Percentiles rank a stretch among this genome's conserved stretches.
Evolutionary conservation across 2,888 invertebrate species (phyloP).

Genomic region (Lepetodrilus schrolli): DNA sequence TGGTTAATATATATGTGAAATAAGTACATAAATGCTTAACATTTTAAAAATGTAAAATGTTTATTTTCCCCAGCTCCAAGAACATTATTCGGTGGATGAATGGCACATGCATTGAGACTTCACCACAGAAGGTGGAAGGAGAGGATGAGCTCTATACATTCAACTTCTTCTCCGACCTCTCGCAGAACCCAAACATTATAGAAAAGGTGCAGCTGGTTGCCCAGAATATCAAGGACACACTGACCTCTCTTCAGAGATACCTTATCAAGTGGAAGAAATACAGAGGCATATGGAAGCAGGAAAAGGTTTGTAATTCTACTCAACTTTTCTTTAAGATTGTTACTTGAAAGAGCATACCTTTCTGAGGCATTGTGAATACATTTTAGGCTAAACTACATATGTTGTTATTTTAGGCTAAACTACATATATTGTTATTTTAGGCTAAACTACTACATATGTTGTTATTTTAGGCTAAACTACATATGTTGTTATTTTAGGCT

Average conservation of each 20-base stretch:
- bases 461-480: too few relatives aligned
- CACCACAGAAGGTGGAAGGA: slow-evolving; percentile 80
- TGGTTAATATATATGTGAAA: too few relatives aligned
- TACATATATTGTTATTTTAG: too few relatives aligned
- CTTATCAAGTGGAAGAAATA: slow-evolving; percentile 78
- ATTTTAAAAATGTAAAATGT: too few relatives aligned
- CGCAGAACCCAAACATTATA: slow-evolving; percentile 83
- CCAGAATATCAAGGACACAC: slow-evolving; percentile 81
- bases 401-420: too few relatives aligned
- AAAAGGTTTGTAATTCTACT: slow-evolving; percentile 73
- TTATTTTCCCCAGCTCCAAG: slow-evolving; percentile 84
- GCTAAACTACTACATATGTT: too few relatives aligned
- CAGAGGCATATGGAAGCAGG: slow-evolving; percentile 73
- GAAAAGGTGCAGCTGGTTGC: slow-evolving; percentile 82
- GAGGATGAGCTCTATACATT: slow-evolving; percentile 81
- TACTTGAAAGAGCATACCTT: background rate
- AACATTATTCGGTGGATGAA: slow-evolving; percentile 90
- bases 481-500: too few relatives aligned
- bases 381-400: too few relatives aligned
- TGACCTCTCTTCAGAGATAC: slow-evolving; percentile 81
- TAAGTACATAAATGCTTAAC: too few relatives aligned
- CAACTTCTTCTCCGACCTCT: slow-evolving; percentile 87
- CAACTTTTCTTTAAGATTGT: background rate
- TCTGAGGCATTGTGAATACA: background rate
- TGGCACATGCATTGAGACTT: slow-evolving; percentile 85